Evolutionary conservation across 2,797 vertebrate genomes (phyloP), one percentile per base, ranked within the genome.

Genomic region (Hydrocynus forskahlii): DNA sequence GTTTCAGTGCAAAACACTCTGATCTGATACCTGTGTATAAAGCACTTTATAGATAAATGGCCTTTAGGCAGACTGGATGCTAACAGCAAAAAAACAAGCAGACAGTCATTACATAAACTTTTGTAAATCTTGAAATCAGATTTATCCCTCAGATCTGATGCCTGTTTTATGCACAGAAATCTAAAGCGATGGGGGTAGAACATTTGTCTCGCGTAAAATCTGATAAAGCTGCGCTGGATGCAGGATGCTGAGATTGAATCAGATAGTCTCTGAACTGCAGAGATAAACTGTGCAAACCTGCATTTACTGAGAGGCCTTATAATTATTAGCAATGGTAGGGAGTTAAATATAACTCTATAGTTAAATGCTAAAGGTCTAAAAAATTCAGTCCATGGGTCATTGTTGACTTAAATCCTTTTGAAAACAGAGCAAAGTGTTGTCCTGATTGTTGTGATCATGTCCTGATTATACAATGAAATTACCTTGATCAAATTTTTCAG

Each of bases 341-440:
- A 35, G 50, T 54, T 13, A 35, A 0, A 35, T 67, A 21, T 23
- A 5, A 17, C 19, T 66, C 14, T 10, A 55, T 5, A 7, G 38
- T 9, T 50, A 79, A 50, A 63, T 63, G 21, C n/a, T 66, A 9
- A 72, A 52, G 55, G 55, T n/a, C 52, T 54, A 16, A 52, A 52
- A 14, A 5, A 55, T 57, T 57, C 19, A 7, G 55, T 57, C 16
- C 19, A 54, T 16, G 14, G 52, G 5, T 5, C 52, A 76, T 62
- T 16, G 13, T 1, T 50, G 48, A 80, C 29, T 35, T 70, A 48
- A 57, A 74, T 74, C 64, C 19, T 79, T 63, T 70, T 25, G 35
- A 54, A 82, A 57, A 78, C 29, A 38, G 38, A 66, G 19, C 48
- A 29, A 81, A 52, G 19, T 69, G 35, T 52, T 13, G 13, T 52